Percentiles rank a stretch among this genome's conserved stretches.
These are phyloP conservation scores for Brachyrhaphis roseni DNA, from an alignment of 2,797 vertebrate species.

Conservation along the genomic window DNA sequence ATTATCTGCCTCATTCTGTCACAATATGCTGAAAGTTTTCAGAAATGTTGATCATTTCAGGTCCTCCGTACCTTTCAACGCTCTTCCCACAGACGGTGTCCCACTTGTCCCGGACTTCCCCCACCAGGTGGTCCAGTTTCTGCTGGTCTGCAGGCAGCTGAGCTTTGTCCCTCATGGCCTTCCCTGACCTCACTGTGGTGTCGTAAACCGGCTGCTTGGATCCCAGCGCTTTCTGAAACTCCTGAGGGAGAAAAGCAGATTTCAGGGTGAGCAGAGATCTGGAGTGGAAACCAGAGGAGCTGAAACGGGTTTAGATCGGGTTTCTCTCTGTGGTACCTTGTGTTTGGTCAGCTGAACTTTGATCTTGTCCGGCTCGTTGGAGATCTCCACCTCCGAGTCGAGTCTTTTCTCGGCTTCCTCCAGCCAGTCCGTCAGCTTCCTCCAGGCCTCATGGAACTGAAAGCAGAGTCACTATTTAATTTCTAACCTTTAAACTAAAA, in stretches of 20 bases:
- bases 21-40: too few relatives aligned
- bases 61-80: slow-evolving; percentile 88
- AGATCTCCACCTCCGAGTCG: slow-evolving; percentile 97
- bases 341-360: slow-evolving; percentile 96
- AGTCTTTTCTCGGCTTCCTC: slow-evolving; percentile 96
- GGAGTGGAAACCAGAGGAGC: accelerated
- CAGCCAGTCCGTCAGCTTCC: slow-evolving; percentile 95
- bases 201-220: slow-evolving; percentile 98
- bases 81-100: slow-evolving; percentile 99
- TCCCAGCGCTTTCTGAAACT: slow-evolving; percentile 96
- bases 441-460: slow-evolving; percentile 98
- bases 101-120: slow-evolving; percentile 98
- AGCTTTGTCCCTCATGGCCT: slow-evolving; percentile 94
- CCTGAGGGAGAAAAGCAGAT: slow-evolving; percentile 71
- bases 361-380: slow-evolving; percentile 98
- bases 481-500: background rate
- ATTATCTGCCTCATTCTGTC: too few relatives aligned
- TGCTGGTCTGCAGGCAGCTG: slow-evolving; percentile 90
- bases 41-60: background rate
- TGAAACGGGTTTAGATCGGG: background rate
- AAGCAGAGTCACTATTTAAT: background rate
- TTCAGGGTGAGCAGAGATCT: background rate
- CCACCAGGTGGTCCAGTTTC: slow-evolving; percentile 92
- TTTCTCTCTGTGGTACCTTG: slow-evolving; percentile 82
- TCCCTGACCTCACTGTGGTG: slow-evolving; percentile 94